Evolutionary conservation across 2,888 invertebrate genomes (phyloP).

Genomic region (Atrina japonica): DNA sequence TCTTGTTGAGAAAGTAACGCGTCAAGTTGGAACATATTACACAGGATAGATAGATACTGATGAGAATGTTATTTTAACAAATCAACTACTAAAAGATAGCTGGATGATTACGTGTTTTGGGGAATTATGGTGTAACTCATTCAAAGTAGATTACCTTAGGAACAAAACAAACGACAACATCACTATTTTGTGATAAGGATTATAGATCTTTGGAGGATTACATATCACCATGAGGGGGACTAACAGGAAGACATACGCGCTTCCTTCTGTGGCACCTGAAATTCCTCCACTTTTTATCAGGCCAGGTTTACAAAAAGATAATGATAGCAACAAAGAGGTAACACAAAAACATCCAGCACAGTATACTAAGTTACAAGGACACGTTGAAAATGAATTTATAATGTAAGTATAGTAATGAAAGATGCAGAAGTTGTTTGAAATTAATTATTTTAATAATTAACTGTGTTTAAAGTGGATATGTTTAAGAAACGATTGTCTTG

Average conservation of each 20-base stretch:
- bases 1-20: no score
- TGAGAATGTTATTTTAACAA: no score
- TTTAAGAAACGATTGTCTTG: background rate
- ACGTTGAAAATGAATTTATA: constrained; percentile 38
- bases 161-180: no score
- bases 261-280: constrained; percentile 19
- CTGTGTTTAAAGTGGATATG: background rate
- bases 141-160: no score
- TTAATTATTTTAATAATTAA: no score
- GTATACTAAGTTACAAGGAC: constrained; percentile 34
- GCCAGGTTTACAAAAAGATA: constrained; percentile 1
- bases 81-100: no score
- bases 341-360: background rate
- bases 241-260: constrained; percentile 4
- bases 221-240: constrained; percentile 24
- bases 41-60: no score
- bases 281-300: constrained; percentile 32
- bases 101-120: no score
- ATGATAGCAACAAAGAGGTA: background rate
- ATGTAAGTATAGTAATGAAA: constrained; percentile 23
- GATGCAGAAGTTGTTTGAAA: background rate
- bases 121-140: no score
- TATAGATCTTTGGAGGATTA: no score
- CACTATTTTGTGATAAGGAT: no score
- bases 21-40: no score